A percentile compares a stretch with the other conserved stretches of the same genome.
Evolutionary conservation across 2,888 invertebrate species (phyloP).

Genomic region (Drosophila pseudotalamancana): DNA sequence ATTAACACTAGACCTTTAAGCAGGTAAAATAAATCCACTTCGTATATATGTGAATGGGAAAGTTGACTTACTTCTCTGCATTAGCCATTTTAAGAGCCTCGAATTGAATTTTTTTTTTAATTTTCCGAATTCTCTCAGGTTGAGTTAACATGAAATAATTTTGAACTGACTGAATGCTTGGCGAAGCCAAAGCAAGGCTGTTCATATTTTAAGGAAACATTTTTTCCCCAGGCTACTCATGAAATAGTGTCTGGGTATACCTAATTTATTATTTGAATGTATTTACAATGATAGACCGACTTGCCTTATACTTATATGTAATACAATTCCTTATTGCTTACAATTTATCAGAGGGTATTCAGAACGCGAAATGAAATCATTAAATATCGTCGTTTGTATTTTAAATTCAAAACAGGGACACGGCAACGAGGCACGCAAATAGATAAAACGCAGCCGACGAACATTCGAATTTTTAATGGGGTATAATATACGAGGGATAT

Average conservation of each 20-base stretch:
- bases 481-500: background rate
- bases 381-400: conserved; percentile 55
- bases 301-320: no score
- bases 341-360: conserved; percentile 3
- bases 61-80: conserved; percentile 11
- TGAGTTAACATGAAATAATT: conserved; percentile 28
- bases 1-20: conserved; percentile 10
- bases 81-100: conserved; percentile 34
- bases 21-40: background rate
- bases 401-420: conserved; percentile 59
- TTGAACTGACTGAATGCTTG: background rate
- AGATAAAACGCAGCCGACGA: conserved; percentile 62
- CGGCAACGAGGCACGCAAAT: conserved; percentile 60
- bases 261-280: no score
- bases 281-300: no score
- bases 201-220: background rate
- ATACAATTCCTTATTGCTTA: background rate
- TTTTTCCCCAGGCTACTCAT: conserved; percentile 14
- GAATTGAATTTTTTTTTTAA: background rate
- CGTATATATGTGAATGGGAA: background rate
- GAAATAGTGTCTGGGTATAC: no score
- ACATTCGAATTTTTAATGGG: background rate
- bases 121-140: background rate
- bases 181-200: background rate
- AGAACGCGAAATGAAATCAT: conserved; percentile 59